Conservation (phyloP, 1,140 invertebrate genomes). For the Pseudomyrmex pallidus region DNA sequence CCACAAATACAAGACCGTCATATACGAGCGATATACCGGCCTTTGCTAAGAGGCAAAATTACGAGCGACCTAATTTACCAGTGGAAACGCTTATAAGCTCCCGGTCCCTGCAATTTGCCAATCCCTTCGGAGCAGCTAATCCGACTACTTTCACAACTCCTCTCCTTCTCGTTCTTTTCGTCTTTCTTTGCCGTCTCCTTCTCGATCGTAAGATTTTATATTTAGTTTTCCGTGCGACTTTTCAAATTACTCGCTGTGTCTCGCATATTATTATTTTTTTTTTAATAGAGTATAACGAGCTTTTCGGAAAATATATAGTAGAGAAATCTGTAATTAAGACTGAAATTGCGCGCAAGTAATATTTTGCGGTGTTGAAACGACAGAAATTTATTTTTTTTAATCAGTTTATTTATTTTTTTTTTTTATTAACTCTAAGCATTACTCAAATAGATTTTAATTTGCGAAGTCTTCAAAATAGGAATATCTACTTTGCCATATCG, state of each 20-base stretch:
- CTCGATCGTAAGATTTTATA: neutral
- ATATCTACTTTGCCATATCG: neutral
- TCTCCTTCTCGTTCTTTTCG: neutral
- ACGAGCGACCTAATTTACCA: slow-evolving; percentile 65
- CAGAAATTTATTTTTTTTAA: neutral
- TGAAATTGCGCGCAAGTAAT: neutral
- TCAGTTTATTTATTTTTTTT: neutral
- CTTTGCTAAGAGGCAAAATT: slow-evolving; percentile 28
- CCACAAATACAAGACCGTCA: neutral
- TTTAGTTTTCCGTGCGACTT: slow-evolving; percentile 11
- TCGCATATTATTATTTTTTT: neutral
- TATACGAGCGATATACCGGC: slow-evolving; percentile 19
- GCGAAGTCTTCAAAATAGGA: neutral
- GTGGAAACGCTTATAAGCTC: slow-evolving; percentile 71
- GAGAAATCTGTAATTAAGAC: slow-evolving; percentile 1
- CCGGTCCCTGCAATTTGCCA: slow-evolving; percentile 66
- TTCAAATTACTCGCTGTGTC: neutral
- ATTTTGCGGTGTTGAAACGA: neutral
- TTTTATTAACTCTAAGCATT: neutral
- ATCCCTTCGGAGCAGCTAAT: slow-evolving; percentile 63
- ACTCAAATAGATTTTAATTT: neutral
- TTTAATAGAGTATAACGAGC: neutral
- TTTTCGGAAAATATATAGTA: neutral
- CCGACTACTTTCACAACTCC: slow-evolving; percentile 41
- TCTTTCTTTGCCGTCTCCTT: neutral